Base-by-base conservation (phyloP, 2,113 vertebrate species). In the Aegotheles bennettii region DNA sequence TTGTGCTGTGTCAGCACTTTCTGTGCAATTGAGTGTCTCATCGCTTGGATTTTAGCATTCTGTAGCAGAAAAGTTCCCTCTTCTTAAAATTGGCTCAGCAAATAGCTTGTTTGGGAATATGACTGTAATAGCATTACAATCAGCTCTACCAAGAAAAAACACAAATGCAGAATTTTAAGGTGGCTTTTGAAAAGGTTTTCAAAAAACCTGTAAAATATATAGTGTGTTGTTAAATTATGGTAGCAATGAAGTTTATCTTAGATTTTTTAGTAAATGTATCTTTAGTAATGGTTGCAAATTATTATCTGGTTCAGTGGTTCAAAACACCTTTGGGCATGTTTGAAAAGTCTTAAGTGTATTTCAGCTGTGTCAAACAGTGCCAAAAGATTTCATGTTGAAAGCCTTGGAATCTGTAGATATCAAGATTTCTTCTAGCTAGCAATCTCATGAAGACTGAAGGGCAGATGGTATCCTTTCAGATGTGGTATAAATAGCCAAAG, bases 221-320 rank as follows among this genome's bases (percentile, higher is more conserved):
- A 42, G 83, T 94, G 51, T 69, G 78, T 94, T 96, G 76, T 96
- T 97, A 78, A 76, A 94, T 92, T 93, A 90, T 84, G 48, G 47
- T 80, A 95, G 84, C 87, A 96, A 67, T 98, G 96, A 95, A 94
- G 60, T 94, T 94, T 95, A 86, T 95, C 91, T 91, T 51, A 73
- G 63, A 45, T 92, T 97, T 57, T 97, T 95, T 92, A 94, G 87
- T 96, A 93, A 97, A 56, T 82, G 71, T 92, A 81, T 88, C 89
- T 95, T 96, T 87, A 54, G 63, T 97, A 96, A 95, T 19, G 0
- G 42, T 91, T 96, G 48, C 95, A 97, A 94, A 95, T 96, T 80
- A 98, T 97, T 97, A 94, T 90, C 68, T 97, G 91, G 94, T 97
- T 98, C 96, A 64, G 81, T 97, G 95, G 79, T 95, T 97, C 95